Base-by-base conservation (phyloP, 2,888 invertebrate genomes). In the Rhodophaea formosa region DNA sequence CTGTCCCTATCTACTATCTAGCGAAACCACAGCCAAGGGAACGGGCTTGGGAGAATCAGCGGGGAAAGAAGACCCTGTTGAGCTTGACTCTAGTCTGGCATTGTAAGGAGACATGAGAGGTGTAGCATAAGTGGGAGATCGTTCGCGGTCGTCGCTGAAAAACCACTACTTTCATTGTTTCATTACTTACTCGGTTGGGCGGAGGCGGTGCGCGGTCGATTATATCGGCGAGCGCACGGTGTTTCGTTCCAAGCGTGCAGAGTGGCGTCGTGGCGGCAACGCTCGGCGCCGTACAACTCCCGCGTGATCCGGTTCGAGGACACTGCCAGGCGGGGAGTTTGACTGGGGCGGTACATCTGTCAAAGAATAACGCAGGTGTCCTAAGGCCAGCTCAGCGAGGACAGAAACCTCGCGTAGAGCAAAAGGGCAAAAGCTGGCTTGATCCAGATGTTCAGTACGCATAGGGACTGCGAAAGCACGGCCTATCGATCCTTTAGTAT, bases 351-450 rank as follows among this genome's bases (percentile, higher is more conserved):
- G 93, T 92, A 92, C 93, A 93, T 92, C 93, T 93, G 92, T 92
- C 91, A 93, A 93, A 93, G 77, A 87, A 92, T 93, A 93, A 93
- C 92, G 92, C 92, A 93, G 93, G 90, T 92, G 90, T 92, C 93
- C 93, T 92, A 93, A 93, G 93, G 91, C 81, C 83, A 89, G 92
- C 92, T 92, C 92, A 91, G 89, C 80, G 88, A 92, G 93, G 93
- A 93, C 93, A 92, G 93, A 94, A 94, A 94, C 93, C 93, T 93
- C 92, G 87, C 92, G 92, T 94, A 89, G 94, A 94, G 93, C 91
- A 94, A 93, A 94, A 93, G 93, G 92, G 92, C 91, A 93, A 93
- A 93, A 86, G 93, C 93, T 92, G 88, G 88, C 92, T 93, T 93
- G 93, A 93, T 93, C 92, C 88, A 86, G 91, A 92, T 93, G 92